A percentile compares a stretch with the other conserved stretches of the same genome.
These are phyloP conservation scores for Anoplolepis gracilipes DNA, from an alignment of 1,140 invertebrate species.

Conservation along the genomic window DNA sequence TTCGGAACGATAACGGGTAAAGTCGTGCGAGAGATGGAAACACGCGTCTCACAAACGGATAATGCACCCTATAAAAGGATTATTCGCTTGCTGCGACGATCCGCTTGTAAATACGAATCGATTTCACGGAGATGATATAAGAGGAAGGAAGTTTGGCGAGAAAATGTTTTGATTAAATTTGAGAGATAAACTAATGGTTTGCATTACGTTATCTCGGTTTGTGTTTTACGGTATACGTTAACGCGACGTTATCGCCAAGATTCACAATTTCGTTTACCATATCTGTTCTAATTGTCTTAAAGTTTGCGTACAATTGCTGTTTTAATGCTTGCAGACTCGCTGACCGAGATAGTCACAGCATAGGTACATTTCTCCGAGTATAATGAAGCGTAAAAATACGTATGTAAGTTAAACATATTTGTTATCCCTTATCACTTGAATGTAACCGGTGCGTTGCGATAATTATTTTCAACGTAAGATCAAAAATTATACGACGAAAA, in stretches of 20 bases:
- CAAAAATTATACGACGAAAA: neutral
- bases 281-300: neutral
- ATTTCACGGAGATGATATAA: slow-evolving; percentile 11
- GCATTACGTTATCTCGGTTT: neutral
- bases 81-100: slow-evolving; percentile 32
- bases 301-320: neutral
- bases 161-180: slow-evolving; percentile 20
- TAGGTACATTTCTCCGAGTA: neutral
- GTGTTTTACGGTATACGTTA: too few relatives aligned
- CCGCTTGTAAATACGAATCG: slow-evolving; percentile 34
- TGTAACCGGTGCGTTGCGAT: neutral
- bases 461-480: neutral
- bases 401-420: neutral
- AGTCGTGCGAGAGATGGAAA: slow-evolving; percentile 46
- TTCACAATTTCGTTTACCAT: neutral
- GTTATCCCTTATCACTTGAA: neutral
- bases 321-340: neutral
- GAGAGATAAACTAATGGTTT: neutral
- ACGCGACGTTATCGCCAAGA: neutral
- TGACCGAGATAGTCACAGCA: neutral
- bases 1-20: slow-evolving; percentile 54
- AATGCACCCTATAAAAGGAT: slow-evolving; percentile 51
- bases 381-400: neutral
- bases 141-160: neutral
- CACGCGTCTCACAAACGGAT: slow-evolving; percentile 34